Base-by-base conservation (phyloP, 2,797 vertebrate genomes). In the Hafferia zeledoni region DNA sequence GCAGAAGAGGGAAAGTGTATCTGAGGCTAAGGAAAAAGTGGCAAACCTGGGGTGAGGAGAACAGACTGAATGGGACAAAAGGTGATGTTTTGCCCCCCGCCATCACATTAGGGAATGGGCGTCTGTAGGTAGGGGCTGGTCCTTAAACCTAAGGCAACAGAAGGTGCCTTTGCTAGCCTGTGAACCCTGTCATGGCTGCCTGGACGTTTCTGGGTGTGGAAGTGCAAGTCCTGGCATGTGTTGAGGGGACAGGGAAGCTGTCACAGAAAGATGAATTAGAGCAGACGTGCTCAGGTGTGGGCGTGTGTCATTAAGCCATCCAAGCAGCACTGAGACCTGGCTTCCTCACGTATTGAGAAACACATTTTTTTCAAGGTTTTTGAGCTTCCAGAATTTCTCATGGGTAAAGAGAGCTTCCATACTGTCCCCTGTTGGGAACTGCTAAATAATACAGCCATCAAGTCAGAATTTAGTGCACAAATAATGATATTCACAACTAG, bases 401-500 rank as follows among this genome's bases (percentile, higher is more conserved):
- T 14, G 33, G 79, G 63, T 50, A 37, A 72, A n/a, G 68, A 75
- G 53, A 91, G 60, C 68, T 82, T 92, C 76, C 64, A 81, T 68
- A 65, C 63, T 89, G 89, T 91, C 94, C 95, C 88, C 87, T 94
- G 25, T 90, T 12, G 92, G 85, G 79, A 93, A 41, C 60, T 83
- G n/a, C 71, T 94, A 74, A 93, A 80, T 88, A 97, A 71, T 71
- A 69, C 96, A 94, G n/a, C 84, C 52, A 25, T 67, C 30, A 18
- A 83, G 68, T 49, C 72, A 86, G 74, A 88, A 96, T 96, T 89
- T 84, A 96, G 81, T 81, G 80, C 69, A 28, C 79, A 60, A 90
- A 85, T 94, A 96, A 96, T 93, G 81, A 94, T 92, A 93, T 94
- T 93, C 93, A 91, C 87, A 86, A 94, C 64, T 53, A 59, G 83